phyloP scores from a whole-genome alignment of 2,797 vertebrate genomes.

The Bovichtus diacanthus region DNA sequence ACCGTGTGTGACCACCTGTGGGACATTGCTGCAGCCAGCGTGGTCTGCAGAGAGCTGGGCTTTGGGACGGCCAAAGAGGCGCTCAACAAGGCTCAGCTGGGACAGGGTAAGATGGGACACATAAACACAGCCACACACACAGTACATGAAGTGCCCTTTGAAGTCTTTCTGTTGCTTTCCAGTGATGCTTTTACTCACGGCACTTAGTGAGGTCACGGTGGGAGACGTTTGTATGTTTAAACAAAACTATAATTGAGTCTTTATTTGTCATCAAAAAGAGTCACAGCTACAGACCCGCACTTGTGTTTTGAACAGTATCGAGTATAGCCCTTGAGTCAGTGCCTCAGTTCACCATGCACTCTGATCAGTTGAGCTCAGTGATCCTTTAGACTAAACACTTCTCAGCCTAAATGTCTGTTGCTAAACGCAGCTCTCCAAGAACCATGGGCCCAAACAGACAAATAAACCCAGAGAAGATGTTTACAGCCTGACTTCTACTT shows the following conservation, averaged over 20 bases:
- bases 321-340: conserved; percentile 25
- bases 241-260: conserved; percentile 2
- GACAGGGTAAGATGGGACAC: conserved; percentile 87
- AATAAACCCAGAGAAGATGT: conserved; percentile 71
- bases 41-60: conserved; percentile 95
- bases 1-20: conserved; percentile 93
- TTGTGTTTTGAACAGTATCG: no score
- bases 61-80: conserved; percentile 93
- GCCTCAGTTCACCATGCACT: conserved; percentile 7
- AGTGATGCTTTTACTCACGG: conserved; percentile 1
- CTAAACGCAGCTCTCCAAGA: conserved; percentile 42
- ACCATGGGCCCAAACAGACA: conserved; percentile 46
- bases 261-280: background rate
- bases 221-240: conserved; percentile 16
- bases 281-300: background rate
- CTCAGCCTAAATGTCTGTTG: conserved; percentile 53
- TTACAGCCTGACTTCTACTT: conserved; percentile 61
- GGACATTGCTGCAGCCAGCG: conserved; percentile 91
- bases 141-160: conserved; percentile 8
- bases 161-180: conserved; percentile 13
- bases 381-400: conserved; percentile 75
- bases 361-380: conserved; percentile 31
- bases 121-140: conserved; percentile 16
- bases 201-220: conserved; percentile 6
- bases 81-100: conserved; percentile 88